Evolutionary conservation across 2,888 invertebrate species (phyloP), one percentile per base, ranked within the genome.

Genomic region (Trichacis sp.): DNA sequence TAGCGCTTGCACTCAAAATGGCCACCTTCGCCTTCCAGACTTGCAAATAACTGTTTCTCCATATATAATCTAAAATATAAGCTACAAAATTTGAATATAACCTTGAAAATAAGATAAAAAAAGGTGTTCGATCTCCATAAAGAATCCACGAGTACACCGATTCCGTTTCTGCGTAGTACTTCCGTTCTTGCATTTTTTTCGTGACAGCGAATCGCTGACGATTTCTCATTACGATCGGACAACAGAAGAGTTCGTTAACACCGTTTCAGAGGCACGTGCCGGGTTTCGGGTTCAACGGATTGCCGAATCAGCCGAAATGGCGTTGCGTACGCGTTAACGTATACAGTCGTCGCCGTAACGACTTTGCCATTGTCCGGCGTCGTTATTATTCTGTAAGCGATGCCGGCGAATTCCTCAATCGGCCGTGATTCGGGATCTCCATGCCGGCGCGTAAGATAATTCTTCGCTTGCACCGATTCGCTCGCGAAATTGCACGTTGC

Each of bases 361-460:
- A 42, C 42, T 15, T 42, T 18, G 15, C 42, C 42, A 42, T 42
- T 42, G 42, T 42, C 18, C 18, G 15, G 17, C 42, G 11, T 42
- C 42, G 15, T 42, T 42, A 18, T 42, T 17, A 42, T 42, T 42
- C 42, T 14, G 42, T 14, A 42, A 42, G 42, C n/a, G 42, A 42
- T 15, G 17, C 18, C 18, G 15, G 17, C 42, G 42, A 42, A 42
- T 42, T 42, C 42, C 42, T 42, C 42, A 18, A 42, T 42, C 42
- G 42, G 17, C 42, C 18, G 42, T 42, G 42, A 42, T 42, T 42
- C n/a, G 42, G 9, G 17, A 42, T 42, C 18, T 42, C 42, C 42
- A 42, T 42, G 3, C 18, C 42, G 4, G 42, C 17, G 42, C 18
- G 42, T 18, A 18, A 42, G 17, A 11, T 17, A 42, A 42, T 18